These are phyloP conservation scores for Antheraea pernyi DNA, from an alignment of 1,140 invertebrate genomes.

Conservation along the genomic window DNA sequence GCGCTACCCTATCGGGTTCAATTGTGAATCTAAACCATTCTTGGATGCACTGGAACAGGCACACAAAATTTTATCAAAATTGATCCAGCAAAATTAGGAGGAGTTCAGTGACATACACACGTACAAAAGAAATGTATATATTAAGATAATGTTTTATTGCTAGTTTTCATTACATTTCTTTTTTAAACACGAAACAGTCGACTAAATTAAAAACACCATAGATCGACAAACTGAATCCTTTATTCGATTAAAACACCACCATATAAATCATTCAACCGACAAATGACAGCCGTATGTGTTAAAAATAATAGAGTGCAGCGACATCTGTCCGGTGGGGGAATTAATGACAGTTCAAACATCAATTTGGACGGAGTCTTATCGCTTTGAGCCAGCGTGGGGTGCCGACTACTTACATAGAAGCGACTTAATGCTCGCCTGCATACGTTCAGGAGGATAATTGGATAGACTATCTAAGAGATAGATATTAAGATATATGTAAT, in stretches of 20 bases:
- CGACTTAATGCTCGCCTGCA: constrained; percentile 16
- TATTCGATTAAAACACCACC: constrained; percentile 35
- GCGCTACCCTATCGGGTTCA: no score
- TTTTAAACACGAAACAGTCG: no score
- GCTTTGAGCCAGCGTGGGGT: constrained; percentile 48
- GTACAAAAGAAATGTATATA: no score
- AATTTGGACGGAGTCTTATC: constrained; percentile 65
- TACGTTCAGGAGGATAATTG: constrained; percentile 8
- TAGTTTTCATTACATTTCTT: no score
- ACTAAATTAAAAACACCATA: background rate
- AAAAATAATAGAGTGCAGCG: constrained; percentile 67
- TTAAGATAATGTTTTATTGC: no score
- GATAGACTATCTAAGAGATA: background rate
- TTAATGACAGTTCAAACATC: constrained; percentile 75
- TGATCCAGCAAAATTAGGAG: no score
- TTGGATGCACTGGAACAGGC: no score
- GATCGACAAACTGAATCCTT: constrained; percentile 18
- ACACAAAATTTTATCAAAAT: no score
- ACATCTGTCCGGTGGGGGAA: constrained; percentile 62
- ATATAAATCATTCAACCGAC: constrained; percentile 47
- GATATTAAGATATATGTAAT: background rate
- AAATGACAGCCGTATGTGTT: constrained; percentile 61
- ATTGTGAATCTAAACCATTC: no score
- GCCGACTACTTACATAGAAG: constrained; percentile 27
- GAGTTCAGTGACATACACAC: no score